These are phyloP conservation scores for Chironomus tentans DNA, from an alignment of 2,888 invertebrate species.

Conservation along the genomic window DNA sequence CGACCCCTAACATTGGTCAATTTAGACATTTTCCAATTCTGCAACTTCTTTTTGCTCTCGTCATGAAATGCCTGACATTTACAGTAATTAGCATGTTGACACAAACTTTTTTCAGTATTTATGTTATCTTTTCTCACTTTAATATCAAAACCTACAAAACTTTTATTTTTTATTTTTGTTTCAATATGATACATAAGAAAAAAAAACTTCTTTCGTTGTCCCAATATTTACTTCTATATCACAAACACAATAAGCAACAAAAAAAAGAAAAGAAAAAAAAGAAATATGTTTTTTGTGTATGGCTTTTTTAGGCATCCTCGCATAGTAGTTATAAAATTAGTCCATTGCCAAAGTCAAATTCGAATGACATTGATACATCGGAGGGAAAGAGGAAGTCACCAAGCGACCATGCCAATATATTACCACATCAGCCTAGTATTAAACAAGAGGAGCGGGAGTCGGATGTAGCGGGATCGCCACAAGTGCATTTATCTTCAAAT, in stretches of 20 bases:
- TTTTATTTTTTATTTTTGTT: too few relatives aligned
- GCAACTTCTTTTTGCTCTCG: too few relatives aligned
- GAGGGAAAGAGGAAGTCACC: conserved; percentile 41
- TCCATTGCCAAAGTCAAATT: conserved; percentile 56
- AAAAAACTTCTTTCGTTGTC: too few relatives aligned
- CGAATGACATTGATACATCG: conserved; percentile 44
- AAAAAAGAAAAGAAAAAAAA: neutral
- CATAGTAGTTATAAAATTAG: conserved; percentile 58
- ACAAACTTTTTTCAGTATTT: too few relatives aligned
- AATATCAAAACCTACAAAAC: too few relatives aligned
- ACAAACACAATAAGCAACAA: neutral
- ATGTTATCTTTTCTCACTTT: neutral
- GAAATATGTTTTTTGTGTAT: conserved; percentile 27
- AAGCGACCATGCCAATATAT: conserved; percentile 35
- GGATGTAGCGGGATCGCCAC: conserved; percentile 35
- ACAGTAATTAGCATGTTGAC: too few relatives aligned
- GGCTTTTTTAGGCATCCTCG: conserved; percentile 46
- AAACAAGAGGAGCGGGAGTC: conserved; percentile 42
- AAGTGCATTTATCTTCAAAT: neutral
- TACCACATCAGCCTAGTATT: conserved; percentile 43
- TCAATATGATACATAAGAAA: too few relatives aligned
- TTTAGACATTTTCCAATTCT: too few relatives aligned
- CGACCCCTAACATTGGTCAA: too few relatives aligned
- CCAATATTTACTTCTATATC: too few relatives aligned
- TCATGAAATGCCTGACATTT: too few relatives aligned